phyloP scores from a whole-genome alignment of 1,140 invertebrate genomes.

The Pseudachorutes palmiensis region DNA sequence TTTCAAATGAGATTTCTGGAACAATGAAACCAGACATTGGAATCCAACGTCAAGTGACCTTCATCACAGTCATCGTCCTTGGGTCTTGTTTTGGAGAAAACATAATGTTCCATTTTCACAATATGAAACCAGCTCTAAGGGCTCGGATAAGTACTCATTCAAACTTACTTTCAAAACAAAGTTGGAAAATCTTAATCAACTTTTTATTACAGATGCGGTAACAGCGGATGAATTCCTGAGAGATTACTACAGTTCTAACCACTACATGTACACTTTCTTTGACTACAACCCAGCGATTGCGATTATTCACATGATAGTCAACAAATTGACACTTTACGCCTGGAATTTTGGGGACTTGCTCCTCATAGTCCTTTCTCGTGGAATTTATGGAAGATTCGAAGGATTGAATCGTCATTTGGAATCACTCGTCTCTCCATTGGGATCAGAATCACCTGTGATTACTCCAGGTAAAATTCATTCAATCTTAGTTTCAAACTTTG shows the following conservation, averaged over 20 bases:
- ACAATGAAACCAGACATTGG: conserved; percentile 14
- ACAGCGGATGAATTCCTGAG: conserved; percentile 22
- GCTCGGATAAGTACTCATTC: not conserved
- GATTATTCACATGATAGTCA: conserved; percentile 18
- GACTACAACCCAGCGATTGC: conserved; percentile 18
- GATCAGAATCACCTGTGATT: conserved; percentile 11
- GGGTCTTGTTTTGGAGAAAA: conserved; percentile 24
- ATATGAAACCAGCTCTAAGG: conserved; percentile 11
- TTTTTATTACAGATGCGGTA: not conserved
- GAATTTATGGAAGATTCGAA: conserved; percentile 22
- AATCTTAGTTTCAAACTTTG: not conserved
- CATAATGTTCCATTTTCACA: conserved; percentile 26
- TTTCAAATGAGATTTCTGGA: no score
- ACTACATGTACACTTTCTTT: conserved; percentile 29
- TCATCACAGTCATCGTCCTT: conserved; percentile 24
- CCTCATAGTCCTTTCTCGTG: conserved; percentile 28
- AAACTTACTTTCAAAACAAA: conserved; percentile 1
- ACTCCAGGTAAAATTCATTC: conserved; percentile 10
- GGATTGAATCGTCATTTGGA: conserved; percentile 23
- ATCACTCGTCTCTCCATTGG: conserved; percentile 12
- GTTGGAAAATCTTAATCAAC: not conserved
- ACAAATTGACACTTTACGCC: conserved; percentile 25
- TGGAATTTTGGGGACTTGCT: conserved; percentile 33
- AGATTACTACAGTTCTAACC: conserved; percentile 21
- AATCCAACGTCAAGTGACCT: conserved; percentile 18